Conservation (phyloP, 2,797 vertebrate genomes). For the Acrossocheilus fasciatus region DNA sequence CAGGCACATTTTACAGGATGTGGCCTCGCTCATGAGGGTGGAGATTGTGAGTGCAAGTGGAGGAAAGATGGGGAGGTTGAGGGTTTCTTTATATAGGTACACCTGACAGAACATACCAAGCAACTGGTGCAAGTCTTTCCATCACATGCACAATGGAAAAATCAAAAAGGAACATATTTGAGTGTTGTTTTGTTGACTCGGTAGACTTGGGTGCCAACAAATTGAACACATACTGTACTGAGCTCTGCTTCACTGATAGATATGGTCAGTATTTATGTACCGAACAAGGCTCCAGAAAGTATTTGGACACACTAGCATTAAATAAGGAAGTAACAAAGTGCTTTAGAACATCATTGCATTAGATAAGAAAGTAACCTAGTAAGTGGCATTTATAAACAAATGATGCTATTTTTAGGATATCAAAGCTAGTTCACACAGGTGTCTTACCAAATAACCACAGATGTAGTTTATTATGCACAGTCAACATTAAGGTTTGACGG, state of each 20-base stretch:
- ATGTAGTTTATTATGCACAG: background rate
- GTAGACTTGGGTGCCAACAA: background rate
- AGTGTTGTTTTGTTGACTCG: background rate
- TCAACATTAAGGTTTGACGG: background rate
- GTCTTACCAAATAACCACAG: background rate
- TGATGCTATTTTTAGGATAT: background rate
- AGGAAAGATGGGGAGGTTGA: slow-evolving; percentile 43
- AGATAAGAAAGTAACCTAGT: background rate
- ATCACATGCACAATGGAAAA: slow-evolving; percentile 63
- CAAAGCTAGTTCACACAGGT: slow-evolving; percentile 1
- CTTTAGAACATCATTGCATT: background rate
- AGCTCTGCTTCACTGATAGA: background rate
- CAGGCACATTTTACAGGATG: slow-evolving; percentile 59
- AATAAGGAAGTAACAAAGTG: slow-evolving; percentile 1
- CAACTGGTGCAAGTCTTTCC: slow-evolving; percentile 54
- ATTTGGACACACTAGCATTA: background rate
- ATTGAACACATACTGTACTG: background rate
- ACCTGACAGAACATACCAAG: slow-evolving; percentile 53
- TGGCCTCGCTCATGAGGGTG: slow-evolving; percentile 56
- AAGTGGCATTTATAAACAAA: background rate
- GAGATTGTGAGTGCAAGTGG: slow-evolving; percentile 39
- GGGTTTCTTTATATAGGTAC: slow-evolving; percentile 57
- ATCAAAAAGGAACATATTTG: background rate
- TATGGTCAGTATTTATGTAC: background rate
- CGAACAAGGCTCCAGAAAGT: background rate